phyloP scores from a whole-genome alignment of 2,113 vertebrate species.

The Otocyon megalotis region DNA sequence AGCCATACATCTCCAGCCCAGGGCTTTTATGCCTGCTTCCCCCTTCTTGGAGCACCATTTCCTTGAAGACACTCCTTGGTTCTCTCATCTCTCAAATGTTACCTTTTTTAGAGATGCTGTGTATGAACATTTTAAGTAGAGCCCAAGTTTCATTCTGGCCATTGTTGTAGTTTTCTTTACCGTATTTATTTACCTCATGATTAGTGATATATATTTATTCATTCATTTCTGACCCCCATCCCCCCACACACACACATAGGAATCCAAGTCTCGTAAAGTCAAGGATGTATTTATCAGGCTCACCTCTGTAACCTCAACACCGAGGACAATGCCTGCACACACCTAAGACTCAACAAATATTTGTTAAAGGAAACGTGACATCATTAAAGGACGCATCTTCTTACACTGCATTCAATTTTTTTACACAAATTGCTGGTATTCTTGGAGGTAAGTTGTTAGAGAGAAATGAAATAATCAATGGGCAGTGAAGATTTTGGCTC shows the following conservation, averaged over 20 bases:
- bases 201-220: neutral
- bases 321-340: neutral
- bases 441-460: neutral
- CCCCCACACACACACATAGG: neutral
- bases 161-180: neutral
- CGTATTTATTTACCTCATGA: neutral
- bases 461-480: neutral
- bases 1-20: neutral
- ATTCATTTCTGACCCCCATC: neutral
- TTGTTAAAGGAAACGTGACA: neutral
- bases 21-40: neutral
- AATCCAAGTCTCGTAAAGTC: neutral
- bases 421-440: neutral
- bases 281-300: rapidly evolving
- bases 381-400: neutral
- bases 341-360: neutral
- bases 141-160: neutral
- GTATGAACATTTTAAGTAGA: neutral
- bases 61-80: neutral
- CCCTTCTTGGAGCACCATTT: neutral
- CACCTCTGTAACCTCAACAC: too few relatives aligned
- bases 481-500: neutral
- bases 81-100: neutral
- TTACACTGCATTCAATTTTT: neutral
- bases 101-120: neutral